phyloP scores from a whole-genome alignment of 2,888 invertebrate genomes.

The Erebia epiphron region DNA sequence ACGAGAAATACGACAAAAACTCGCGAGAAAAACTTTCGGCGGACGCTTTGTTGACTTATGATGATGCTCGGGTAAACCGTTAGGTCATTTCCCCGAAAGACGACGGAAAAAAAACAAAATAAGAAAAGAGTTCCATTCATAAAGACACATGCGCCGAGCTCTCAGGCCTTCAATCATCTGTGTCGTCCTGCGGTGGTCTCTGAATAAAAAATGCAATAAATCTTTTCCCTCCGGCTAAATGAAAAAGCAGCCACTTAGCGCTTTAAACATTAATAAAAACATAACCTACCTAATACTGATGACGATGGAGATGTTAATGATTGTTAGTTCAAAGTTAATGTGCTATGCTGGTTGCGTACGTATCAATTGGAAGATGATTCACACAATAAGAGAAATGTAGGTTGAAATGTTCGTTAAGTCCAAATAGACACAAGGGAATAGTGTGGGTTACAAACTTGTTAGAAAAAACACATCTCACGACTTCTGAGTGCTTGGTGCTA shows the following conservation, averaged over 20 bases:
- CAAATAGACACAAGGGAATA: slow-evolving; percentile 38
- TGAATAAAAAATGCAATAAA: slow-evolving; percentile 55
- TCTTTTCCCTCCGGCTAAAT: slow-evolving; percentile 42
- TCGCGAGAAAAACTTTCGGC: slow-evolving; percentile 24
- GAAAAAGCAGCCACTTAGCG: slow-evolving; percentile 40
- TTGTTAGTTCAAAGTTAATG: slow-evolving; percentile 23
- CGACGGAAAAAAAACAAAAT: slow-evolving; percentile 24
- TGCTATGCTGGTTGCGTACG: slow-evolving; percentile 37
- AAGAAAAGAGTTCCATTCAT: slow-evolving; percentile 45
- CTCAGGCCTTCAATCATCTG: slow-evolving; percentile 53
- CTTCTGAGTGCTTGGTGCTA: slow-evolving; percentile 65
- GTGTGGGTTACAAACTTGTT: slow-evolving; percentile 61
- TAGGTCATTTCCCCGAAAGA: slow-evolving; percentile 35
- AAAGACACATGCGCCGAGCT: slow-evolving; percentile 49
- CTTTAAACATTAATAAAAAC: slow-evolving; percentile 42
- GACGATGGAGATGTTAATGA: slow-evolving; percentile 22
- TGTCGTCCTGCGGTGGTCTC: slow-evolving; percentile 56
- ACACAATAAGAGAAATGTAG: slow-evolving; percentile 40
- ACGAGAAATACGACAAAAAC: slow-evolving; percentile 25
- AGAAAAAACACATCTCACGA: slow-evolving; percentile 74
- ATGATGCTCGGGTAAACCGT: slow-evolving; percentile 34
- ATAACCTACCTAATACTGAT: slow-evolving; percentile 30
- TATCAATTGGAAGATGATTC: slow-evolving; percentile 30
- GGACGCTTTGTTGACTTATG: slow-evolving; percentile 29
- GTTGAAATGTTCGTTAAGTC: slow-evolving; percentile 23